Conservation (phyloP, 1,140 invertebrate genomes). For the Diabrotica virgifera region DNA sequence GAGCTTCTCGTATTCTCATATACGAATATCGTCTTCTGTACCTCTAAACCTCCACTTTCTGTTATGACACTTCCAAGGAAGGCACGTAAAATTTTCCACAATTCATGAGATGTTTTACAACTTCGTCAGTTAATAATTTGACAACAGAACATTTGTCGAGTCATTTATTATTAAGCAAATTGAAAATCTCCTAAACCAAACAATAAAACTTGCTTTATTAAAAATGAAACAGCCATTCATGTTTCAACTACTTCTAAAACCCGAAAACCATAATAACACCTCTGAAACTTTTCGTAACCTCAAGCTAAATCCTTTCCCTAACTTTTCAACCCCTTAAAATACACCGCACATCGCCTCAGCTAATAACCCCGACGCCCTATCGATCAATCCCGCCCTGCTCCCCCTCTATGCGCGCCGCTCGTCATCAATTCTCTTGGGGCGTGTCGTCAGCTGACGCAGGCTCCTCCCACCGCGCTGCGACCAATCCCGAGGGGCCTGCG, state of each 20-base stretch:
- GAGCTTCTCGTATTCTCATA: too few species aligned
- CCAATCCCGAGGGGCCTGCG: constrained; percentile 5
- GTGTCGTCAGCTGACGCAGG: constrained; percentile 8
- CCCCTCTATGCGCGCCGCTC: background rate
- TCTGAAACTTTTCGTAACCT: background rate
- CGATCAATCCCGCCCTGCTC: constrained; percentile 5
- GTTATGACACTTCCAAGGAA: too few species aligned
- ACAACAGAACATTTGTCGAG: too few species aligned
- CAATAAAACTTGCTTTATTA: background rate
- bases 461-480: background rate
- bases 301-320: constrained; percentile 1
- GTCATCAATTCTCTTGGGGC: constrained; percentile 10
- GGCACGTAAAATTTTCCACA: too few species aligned
- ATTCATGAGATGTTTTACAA: too few species aligned
- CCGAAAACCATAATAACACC: background rate
- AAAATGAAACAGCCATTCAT: background rate
- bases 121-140: too few species aligned
- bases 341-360: constrained; percentile 8
- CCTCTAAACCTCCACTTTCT: too few species aligned
- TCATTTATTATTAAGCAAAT: too few species aligned
- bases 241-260: background rate
- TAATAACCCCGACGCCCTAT: constrained; percentile 9
- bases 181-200: too few species aligned
- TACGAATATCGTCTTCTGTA: too few species aligned
- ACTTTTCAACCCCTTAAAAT: constrained; percentile 4